Evolutionary conservation across 2,113 vertebrate species (phyloP).

Genomic region (Mustelus asterias): DNA sequence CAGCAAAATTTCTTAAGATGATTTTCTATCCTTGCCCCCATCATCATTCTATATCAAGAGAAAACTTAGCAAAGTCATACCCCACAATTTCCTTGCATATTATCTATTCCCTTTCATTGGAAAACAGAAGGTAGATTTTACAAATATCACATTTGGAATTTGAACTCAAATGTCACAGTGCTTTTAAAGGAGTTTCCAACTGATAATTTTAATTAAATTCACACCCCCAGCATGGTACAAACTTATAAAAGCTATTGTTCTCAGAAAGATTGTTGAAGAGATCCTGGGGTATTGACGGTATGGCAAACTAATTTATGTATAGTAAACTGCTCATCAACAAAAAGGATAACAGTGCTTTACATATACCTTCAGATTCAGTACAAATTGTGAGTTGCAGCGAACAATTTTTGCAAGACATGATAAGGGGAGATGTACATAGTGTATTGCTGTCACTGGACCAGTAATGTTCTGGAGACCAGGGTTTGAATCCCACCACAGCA

Average conservation of each 20-base stretch:
- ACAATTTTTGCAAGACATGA: neutral
- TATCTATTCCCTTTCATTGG: neutral
- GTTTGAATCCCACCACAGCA: too few species aligned
- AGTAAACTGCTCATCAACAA: neutral
- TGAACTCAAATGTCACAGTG: neutral
- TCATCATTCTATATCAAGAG: neutral
- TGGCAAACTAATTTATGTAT: neutral
- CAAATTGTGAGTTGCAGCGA: neutral
- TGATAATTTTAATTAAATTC: conserved; percentile 20
- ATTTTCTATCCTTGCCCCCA: neutral
- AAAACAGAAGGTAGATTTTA: neutral
- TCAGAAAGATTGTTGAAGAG: neutral
- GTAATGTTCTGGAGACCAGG: too few species aligned
- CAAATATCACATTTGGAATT: neutral
- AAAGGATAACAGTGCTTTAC: neutral
- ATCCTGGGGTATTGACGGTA: neutral
- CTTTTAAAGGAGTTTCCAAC: neutral
- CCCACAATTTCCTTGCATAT: neutral
- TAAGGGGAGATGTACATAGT: too few species aligned
- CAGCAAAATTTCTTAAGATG: neutral
- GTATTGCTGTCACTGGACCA: too few species aligned
- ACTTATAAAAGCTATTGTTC: neutral
- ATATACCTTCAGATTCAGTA: neutral
- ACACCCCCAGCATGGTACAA: neutral
- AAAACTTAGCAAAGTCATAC: neutral